Evolutionary conservation across 2,888 invertebrate species (phyloP).

Genomic region (Protonemura montana): DNA sequence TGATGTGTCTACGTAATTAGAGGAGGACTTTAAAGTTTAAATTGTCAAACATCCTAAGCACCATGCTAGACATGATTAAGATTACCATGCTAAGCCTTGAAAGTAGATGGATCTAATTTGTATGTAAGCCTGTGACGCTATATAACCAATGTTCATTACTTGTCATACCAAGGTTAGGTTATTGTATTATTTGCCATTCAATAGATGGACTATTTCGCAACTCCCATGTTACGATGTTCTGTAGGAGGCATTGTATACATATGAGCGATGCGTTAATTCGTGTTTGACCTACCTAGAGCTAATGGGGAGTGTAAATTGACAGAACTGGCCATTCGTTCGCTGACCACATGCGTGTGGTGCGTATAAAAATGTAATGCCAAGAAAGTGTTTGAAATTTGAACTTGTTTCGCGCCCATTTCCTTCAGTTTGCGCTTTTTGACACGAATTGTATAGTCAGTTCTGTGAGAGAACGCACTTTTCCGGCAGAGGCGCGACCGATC

Average conservation of each 20-base stretch:
- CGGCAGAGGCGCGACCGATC: too few species aligned
- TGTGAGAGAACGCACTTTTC: too few species aligned
- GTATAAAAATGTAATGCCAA: too few species aligned
- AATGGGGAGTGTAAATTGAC: neutral
- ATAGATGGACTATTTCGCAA: neutral
- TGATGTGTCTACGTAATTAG: neutral
- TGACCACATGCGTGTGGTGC: neutral
- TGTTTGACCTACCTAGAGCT: neutral
- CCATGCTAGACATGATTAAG: neutral
- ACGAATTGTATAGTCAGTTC: too few species aligned
- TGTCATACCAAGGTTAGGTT: slow-evolving; percentile 23
- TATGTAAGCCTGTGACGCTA: slow-evolving; percentile 14
- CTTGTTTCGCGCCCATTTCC: too few species aligned
- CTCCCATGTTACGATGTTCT: neutral
- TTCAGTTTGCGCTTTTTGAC: too few species aligned
- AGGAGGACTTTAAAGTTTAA: neutral
- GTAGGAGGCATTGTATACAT: neutral
- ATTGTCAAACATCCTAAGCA: neutral
- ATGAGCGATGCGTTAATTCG: neutral
- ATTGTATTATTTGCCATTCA: slow-evolving; percentile 31
- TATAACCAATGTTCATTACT: neutral
- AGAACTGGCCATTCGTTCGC: neutral
- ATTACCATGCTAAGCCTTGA: neutral
- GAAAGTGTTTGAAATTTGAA: too few species aligned
- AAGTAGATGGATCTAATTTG: slow-evolving; percentile 20